These are phyloP conservation scores for Kryptopterus vitreolus DNA, from an alignment of 2,797 vertebrate species.

Conservation along the genomic window DNA sequence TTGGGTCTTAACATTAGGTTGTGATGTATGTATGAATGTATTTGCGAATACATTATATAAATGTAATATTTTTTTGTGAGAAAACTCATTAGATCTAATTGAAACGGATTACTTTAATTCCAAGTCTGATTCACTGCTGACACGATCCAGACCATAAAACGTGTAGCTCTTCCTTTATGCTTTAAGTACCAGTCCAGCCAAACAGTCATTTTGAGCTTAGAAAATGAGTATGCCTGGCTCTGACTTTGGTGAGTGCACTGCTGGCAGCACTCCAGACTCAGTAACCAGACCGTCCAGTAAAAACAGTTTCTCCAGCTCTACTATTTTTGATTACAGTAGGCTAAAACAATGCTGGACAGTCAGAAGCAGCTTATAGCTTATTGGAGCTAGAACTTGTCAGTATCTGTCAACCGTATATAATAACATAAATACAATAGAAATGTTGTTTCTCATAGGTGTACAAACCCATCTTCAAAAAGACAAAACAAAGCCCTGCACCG, in stretches of 20 bases:
- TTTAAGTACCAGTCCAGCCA: slow-evolving; percentile 8
- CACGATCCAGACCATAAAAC: not conserved
- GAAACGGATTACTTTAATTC: not conserved
- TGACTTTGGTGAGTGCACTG: slow-evolving; percentile 40
- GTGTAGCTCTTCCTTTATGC: not conserved
- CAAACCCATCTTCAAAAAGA: not conserved
- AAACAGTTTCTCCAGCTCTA: slow-evolving; percentile 45
- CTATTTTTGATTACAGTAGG: slow-evolving; percentile 16
- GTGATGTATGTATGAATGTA: too few relatives aligned
- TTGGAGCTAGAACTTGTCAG: not conserved
- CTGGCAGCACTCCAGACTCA: slow-evolving; percentile 38
- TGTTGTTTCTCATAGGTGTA: not conserved
- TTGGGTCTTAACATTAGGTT: too few relatives aligned
- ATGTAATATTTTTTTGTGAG: too few relatives aligned
- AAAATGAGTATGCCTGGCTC: slow-evolving; percentile 16
- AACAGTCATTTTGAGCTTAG: slow-evolving; percentile 20
- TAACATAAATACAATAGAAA: not conserved
- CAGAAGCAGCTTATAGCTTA: not conserved
- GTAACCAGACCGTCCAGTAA: slow-evolving; percentile 25
- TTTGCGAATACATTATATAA: too few relatives aligned
- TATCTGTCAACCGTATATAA: not conserved
- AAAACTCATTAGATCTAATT: not conserved
- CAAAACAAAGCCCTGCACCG: not conserved
- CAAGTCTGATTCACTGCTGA: not conserved
- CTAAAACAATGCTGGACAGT: not conserved